Evolutionary conservation across 1,140 invertebrate species (phyloP), one percentile per base, ranked within the genome.

Genomic region (Scaptomyza graminum): DNA sequence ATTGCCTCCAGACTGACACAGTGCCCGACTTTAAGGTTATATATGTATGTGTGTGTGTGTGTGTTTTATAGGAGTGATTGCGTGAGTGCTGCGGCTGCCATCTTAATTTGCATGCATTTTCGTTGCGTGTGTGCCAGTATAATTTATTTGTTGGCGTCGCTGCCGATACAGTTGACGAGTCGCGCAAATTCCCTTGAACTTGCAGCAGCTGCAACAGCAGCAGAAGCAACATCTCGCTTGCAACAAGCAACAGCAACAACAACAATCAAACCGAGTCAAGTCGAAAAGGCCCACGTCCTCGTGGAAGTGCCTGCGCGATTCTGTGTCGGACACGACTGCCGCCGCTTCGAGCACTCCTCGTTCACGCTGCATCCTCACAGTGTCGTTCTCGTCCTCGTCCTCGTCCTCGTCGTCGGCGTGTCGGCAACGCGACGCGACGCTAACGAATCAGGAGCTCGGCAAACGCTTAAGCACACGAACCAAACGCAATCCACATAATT

Each of bases 21-120:
- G 56, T 76, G 74, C 56, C 73, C 74, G 74, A 69, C 49, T 76
- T 76, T 43, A 12, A 75, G 62, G 12, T 31, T 41, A 46, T 15
- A 15, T 54, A 37, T 54, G 37, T n/a, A n/a, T 41, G 11, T 41
- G 12, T 41, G 37, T 41, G 37, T 41, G 37, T 41, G 37, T 41
- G 37, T 34, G 8, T 34, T 28, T 25, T 12, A 44, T 13, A 16
- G 15, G 22, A 25, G 49, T 54, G 51, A 16, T 37, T 55, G 52
- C 43, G 55, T 56, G 44, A 41, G 76, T 37, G 34, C 55, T 57
- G 44, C 28, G 22, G 69, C 75, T 63, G 76, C 43, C 76, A 79
- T 74, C 76, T 79, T 79, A 75, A 79, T 79, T 79, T 79, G 76
- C 71, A 70, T 79, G 77, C 76, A 63, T 56, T 69, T 50, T 76